Percentiles rank a stretch among this genome's conserved stretches.
phyloP scores from a whole-genome alignment of 2,113 vertebrate genomes.

The Colistium nudipinnis region DNA sequence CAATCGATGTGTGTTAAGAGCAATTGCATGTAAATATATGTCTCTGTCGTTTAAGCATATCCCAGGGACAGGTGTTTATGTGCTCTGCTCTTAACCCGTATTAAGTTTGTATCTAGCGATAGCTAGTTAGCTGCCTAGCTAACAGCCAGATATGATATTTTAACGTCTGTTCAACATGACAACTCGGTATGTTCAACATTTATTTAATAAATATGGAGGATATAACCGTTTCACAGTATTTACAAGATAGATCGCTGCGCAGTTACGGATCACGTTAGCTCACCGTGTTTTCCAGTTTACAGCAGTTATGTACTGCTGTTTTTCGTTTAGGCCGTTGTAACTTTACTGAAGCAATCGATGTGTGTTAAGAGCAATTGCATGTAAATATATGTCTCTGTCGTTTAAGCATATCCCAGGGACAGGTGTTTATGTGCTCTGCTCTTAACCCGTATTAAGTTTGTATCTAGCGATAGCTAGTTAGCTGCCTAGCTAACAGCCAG shows the following conservation, averaged over 20 bases:
- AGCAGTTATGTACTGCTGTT: conserved; percentile 10
- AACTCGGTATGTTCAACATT: no score
- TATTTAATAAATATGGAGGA: no score
- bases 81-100: no score
- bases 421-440: rapidly evolving
- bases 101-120: conserved; percentile 4
- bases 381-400: neutral
- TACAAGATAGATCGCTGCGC: no score
- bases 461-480: conserved; percentile 29
- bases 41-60: neutral
- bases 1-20: neutral
- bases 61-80: rapidly evolving
- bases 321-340: conserved; percentile 1
- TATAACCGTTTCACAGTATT: no score
- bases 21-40: neutral
- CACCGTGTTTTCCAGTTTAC: conserved; percentile 56
- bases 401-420: neutral
- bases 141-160: conserved; percentile 40
- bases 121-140: conserved; percentile 45
- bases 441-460: neutral
- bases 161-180: no score
- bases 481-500: conserved; percentile 38
- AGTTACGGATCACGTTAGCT: no score
- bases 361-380: neutral
- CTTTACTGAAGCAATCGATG: neutral